Conservation (phyloP, 2,797 vertebrate genomes). For the Melanogrammus aeglefinus region DNA sequence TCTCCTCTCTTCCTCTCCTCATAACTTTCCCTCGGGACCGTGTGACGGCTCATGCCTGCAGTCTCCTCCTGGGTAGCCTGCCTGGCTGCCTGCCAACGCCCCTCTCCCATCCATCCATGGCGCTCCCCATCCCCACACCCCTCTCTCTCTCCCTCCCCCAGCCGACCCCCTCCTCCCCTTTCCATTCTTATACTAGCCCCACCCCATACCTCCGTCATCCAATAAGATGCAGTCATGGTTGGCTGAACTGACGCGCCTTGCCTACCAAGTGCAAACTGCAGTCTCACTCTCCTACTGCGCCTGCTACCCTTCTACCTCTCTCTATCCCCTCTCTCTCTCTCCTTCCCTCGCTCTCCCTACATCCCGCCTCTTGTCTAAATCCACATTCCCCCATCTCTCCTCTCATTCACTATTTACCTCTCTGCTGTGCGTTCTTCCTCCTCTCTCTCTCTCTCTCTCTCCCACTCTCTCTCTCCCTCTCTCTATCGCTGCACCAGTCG, state of each 20-base stretch:
- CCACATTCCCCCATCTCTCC: conserved; percentile 15
- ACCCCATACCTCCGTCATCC: conserved; percentile 52
- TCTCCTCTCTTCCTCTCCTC: not conserved
- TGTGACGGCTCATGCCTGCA: conserved; percentile 55
- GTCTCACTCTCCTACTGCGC: conserved; percentile 63
- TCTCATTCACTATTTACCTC: conserved; percentile 24
- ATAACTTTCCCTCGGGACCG: conserved; percentile 22
- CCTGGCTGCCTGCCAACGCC: conserved; percentile 52
- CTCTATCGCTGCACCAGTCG: conserved; percentile 35
- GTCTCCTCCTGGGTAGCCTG: conserved; percentile 49
- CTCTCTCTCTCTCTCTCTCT: conserved; percentile 18
- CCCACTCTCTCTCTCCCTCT: conserved; percentile 21
- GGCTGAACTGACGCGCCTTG: conserved; percentile 64
- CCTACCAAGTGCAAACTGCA: conserved; percentile 73
- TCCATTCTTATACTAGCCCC: conserved; percentile 37
- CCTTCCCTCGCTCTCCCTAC: conserved; percentile 12
- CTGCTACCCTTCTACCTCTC: conserved; percentile 13
- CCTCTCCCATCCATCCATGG: conserved; percentile 15
- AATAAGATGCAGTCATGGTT: conserved; percentile 60
- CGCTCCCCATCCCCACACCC: not conserved
- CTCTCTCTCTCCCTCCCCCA: conserved; percentile 2
- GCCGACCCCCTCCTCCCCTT: conserved; percentile 5
- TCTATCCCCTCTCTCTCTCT: conserved; percentile 28
- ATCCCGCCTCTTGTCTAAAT: conserved; percentile 1
- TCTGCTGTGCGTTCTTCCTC: conserved; percentile 31